These are phyloP conservation scores for Chironomus striatipennis DNA, from an alignment of 1,140 invertebrate genomes.

Conservation along the genomic window DNA sequence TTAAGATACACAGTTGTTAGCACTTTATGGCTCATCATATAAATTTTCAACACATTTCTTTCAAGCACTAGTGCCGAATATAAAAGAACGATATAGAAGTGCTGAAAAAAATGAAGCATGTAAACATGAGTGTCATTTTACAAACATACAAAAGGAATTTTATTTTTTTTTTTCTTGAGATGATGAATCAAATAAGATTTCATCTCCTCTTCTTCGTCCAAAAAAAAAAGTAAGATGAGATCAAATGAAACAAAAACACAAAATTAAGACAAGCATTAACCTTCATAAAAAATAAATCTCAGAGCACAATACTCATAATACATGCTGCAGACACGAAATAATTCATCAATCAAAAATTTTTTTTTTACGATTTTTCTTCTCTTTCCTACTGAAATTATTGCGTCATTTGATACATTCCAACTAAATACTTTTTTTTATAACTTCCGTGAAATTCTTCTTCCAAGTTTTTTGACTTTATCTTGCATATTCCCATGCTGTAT, in stretches of 20 bases:
- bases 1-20: too few species aligned
- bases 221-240: not conserved
- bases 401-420: not conserved
- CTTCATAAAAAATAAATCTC: not conserved
- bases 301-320: not conserved
- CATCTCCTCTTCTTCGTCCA: not conserved
- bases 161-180: too few species aligned
- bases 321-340: not conserved
- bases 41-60: too few species aligned
- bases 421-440: not conserved
- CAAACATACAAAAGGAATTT: not conserved
- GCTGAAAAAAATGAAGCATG: slow-evolving; percentile 5
- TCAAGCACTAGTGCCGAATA: not conserved
- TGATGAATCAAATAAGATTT: not conserved
- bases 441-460: not conserved
- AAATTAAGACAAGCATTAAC: not conserved
- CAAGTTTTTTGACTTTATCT: too few species aligned
- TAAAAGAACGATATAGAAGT: not conserved
- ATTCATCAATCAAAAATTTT: not conserved
- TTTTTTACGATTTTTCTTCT: not conserved
- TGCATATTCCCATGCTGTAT: too few species aligned
- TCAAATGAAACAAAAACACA: not conserved
- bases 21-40: too few species aligned
- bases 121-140: slow-evolving; percentile 2
- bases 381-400: not conserved